Percentiles rank a stretch among this genome's conserved stretches.
Evolutionary conservation across 2,113 vertebrate species (phyloP).

Genomic region (Regulus satrapa): DNA sequence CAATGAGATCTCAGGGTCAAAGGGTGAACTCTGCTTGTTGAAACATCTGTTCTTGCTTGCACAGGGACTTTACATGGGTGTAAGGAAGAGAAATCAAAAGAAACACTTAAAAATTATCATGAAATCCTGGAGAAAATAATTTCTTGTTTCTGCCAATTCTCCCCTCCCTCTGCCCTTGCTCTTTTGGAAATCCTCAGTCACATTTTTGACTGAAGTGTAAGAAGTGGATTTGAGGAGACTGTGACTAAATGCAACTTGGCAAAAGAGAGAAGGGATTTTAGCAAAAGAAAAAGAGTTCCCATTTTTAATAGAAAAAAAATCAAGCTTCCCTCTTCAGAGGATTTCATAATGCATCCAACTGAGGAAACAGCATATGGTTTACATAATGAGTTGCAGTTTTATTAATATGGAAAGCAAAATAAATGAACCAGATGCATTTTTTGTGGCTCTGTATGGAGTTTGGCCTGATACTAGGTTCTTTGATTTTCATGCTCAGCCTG

Average conservation of each 20-base stretch:
- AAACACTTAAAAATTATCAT: constrained; percentile 15
- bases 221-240: constrained; percentile 14
- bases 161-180: not conserved
- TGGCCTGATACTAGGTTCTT: not conserved
- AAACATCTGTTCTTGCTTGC: constrained; percentile 74
- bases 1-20: not conserved
- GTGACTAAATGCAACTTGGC: not conserved
- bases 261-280: not conserved
- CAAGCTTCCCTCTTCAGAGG: not conserved
- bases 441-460: not conserved
- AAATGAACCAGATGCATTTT: not conserved
- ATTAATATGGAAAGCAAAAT: constrained; percentile 5
- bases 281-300: not conserved
- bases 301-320: not conserved
- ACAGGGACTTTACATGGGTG: constrained; percentile 29
- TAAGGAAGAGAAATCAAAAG: constrained; percentile 61
- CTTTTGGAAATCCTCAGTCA: not conserved
- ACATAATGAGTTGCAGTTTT: not conserved
- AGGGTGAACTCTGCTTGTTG: constrained; percentile 44
- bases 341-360: not conserved
- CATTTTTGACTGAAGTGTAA: constrained; percentile 12
- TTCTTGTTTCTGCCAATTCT: constrained; percentile 11
- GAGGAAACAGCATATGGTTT: not conserved
- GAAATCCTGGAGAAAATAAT: constrained; percentile 30
- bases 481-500: not conserved